Percentiles rank a stretch among this genome's conserved stretches.
Evolutionary conservation across 2,888 invertebrate genomes (phyloP).

Genomic region (Platycheirus albimanus): DNA sequence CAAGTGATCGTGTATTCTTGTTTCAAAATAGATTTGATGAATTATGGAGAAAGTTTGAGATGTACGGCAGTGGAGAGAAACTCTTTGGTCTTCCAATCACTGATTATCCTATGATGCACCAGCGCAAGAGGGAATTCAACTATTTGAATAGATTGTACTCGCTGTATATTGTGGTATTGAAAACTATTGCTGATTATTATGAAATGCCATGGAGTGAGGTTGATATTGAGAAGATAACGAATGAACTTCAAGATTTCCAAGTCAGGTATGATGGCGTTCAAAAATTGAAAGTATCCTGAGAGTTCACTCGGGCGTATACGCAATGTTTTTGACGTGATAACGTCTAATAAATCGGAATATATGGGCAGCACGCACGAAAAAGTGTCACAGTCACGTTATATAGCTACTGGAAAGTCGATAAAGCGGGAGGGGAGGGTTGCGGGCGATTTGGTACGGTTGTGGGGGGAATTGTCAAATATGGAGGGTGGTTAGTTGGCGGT

Average conservation of each 20-base stretch:
- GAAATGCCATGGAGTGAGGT: slow-evolving; percentile 93
- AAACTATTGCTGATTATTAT: slow-evolving; percentile 93
- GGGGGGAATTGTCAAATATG: too few relatives aligned
- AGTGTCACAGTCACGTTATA: too few relatives aligned
- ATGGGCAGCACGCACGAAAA: too few relatives aligned
- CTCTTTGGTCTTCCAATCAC: slow-evolving; percentile 92
- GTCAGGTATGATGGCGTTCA: slow-evolving; percentile 86
- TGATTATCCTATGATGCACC: slow-evolving; percentile 91
- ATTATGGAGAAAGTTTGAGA: slow-evolving; percentile 90
- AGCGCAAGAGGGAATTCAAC: slow-evolving; percentile 92
- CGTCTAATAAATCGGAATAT: too few relatives aligned
- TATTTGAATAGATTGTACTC: slow-evolving; percentile 91
- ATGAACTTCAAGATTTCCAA: slow-evolving; percentile 92
- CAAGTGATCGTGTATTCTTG: slow-evolving; percentile 90
- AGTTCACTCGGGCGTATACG: not conserved
- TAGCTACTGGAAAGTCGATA: too few relatives aligned
- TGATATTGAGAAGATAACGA: slow-evolving; percentile 91
- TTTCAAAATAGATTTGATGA: slow-evolving; percentile 93
- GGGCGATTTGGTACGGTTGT: too few relatives aligned
- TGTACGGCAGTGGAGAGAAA: slow-evolving; percentile 92
- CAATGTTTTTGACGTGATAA: too few relatives aligned
- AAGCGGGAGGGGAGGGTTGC: too few relatives aligned
- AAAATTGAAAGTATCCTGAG: too few relatives aligned
- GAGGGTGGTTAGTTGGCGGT: too few relatives aligned
- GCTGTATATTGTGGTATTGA: slow-evolving; percentile 91